phyloP scores from a whole-genome alignment of 2,888 invertebrate genomes.

The Aricia artaxerxes region DNA sequence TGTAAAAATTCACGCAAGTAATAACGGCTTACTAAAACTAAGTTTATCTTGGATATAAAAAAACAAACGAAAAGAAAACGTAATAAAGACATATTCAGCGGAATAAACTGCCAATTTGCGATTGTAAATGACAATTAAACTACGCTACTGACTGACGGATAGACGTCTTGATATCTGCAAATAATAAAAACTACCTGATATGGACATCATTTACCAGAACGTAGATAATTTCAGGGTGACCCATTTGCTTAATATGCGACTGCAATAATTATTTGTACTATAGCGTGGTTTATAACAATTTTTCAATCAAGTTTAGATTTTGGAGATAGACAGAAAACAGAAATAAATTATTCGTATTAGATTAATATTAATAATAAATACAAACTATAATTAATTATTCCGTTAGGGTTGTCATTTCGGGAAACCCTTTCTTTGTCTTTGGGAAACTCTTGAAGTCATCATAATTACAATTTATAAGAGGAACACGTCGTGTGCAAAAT shows the following conservation, averaged over 20 bases:
- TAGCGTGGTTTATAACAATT: not conserved
- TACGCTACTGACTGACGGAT: conserved; percentile 52
- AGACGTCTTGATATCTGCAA: not conserved
- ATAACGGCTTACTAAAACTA: not conserved
- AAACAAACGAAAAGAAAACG: conserved; percentile 38
- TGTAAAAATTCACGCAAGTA: not conserved
- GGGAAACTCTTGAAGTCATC: too few relatives aligned
- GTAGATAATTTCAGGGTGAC: not conserved
- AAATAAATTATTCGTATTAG: too few relatives aligned
- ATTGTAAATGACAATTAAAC: conserved; percentile 66
- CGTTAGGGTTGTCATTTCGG: too few relatives aligned
- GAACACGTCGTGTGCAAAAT: too few relatives aligned
- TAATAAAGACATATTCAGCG: conserved; percentile 53
- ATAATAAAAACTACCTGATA: not conserved
- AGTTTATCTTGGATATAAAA: not conserved
- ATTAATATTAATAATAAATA: too few relatives aligned
- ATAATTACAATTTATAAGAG: too few relatives aligned
- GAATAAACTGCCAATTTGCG: conserved; percentile 69
- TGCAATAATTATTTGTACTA: not conserved
- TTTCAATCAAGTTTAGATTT: not conserved
- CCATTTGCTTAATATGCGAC: not conserved
- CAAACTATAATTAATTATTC: too few relatives aligned
- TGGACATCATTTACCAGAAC: conserved; percentile 11
- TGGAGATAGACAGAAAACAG: too few relatives aligned
- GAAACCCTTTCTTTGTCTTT: too few relatives aligned